Evolutionary conservation across 1,140 invertebrate species (phyloP).

Genomic region (Dreissena polymorpha): DNA sequence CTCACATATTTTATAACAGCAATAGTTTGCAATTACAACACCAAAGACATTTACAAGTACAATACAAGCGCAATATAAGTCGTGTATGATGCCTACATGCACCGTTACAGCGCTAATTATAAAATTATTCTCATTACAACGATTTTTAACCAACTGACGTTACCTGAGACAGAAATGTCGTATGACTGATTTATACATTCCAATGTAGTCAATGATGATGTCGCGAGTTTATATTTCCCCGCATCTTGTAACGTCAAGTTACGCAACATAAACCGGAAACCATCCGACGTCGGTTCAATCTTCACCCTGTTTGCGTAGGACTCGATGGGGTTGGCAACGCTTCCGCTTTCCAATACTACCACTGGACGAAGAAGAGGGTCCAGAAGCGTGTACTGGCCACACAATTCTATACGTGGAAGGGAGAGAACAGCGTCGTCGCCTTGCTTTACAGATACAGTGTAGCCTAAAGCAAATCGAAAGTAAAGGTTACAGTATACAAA

Average conservation of each 20-base stretch:
- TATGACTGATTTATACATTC: conserved; percentile 15
- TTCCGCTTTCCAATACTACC: conserved; percentile 3
- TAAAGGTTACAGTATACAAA: too few relatives aligned
- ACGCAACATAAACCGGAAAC: conserved; percentile 10
- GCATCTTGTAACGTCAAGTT: not conserved
- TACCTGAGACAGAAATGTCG: conserved; percentile 15
- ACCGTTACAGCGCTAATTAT: not conserved
- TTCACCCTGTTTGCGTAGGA: not conserved
- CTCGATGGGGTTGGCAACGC: conserved; percentile 7
- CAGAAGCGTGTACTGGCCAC: conserved; percentile 24
- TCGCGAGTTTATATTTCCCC: conserved; percentile 13
- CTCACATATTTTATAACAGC: not conserved
- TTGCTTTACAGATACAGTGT: not conserved
- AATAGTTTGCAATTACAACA: not conserved
- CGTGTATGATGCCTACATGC: not conserved
- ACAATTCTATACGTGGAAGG: conserved; percentile 6
- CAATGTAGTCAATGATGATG: conserved; percentile 1
- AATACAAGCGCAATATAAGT: not conserved
- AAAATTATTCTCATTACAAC: not conserved
- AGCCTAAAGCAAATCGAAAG: too few relatives aligned
- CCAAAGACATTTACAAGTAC: not conserved
- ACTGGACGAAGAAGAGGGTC: conserved; percentile 13
- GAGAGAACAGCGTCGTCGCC: not conserved
- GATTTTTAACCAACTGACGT: not conserved
- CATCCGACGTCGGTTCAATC: conserved; percentile 5